phyloP scores from a whole-genome alignment of 2,797 vertebrate species.

The Sciurus vulgaris region DNA sequence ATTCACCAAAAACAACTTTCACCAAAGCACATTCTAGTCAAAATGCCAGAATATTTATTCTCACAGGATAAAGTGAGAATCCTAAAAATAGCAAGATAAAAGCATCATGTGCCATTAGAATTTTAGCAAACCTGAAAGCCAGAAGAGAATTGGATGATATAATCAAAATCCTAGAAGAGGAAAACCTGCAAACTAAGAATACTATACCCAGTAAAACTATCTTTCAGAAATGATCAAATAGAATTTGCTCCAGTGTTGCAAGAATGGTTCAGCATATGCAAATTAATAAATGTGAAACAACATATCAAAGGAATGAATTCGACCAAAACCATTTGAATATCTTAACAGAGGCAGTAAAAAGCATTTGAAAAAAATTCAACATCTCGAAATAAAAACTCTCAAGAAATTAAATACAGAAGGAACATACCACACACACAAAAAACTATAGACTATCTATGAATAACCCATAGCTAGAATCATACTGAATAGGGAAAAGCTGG shows the following conservation, averaged over 20 bases:
- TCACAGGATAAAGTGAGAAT: neutral
- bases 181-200: neutral
- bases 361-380: too few species aligned
- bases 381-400: too few species aligned
- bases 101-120: neutral
- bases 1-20: neutral
- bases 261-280: too few species aligned
- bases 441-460: too few species aligned
- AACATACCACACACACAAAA: too few species aligned
- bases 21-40: neutral
- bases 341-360: too few species aligned
- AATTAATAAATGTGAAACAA: too few species aligned
- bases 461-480: neutral
- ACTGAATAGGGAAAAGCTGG: neutral
- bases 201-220: neutral
- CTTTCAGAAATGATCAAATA: neutral
- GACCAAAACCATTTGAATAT: too few species aligned
- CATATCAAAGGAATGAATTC: too few species aligned
- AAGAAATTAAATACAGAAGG: too few species aligned
- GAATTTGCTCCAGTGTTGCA: too few species aligned
- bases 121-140: neutral
- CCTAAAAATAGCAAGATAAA: neutral
- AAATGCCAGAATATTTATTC: neutral
- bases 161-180: neutral
- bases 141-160: neutral